Percentiles rank a stretch among this genome's conserved stretches.
These are phyloP conservation scores for Cygnus atratus DNA, from an alignment of 2,113 vertebrate species.

Conservation along the genomic window DNA sequence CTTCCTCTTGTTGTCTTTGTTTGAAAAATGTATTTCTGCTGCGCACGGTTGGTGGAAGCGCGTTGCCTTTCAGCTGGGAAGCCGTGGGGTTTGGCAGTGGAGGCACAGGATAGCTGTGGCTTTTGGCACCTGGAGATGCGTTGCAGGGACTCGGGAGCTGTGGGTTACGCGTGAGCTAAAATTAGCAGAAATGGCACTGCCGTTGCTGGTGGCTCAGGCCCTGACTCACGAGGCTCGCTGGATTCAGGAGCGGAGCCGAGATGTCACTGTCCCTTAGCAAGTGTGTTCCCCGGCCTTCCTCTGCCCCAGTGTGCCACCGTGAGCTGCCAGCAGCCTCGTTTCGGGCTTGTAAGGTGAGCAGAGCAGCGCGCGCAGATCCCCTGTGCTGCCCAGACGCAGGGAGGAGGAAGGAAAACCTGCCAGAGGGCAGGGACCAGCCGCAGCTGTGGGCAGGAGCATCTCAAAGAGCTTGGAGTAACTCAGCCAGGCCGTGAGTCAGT, in stretches of 20 bases:
- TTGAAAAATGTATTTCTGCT: neutral
- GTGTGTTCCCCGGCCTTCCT: neutral
- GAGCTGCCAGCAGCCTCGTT: neutral
- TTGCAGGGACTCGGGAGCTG: neutral
- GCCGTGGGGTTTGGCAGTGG: neutral
- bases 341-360: neutral
- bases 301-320: neutral
- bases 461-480: neutral
- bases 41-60: neutral
- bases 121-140: neutral
- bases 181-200: conserved; percentile 37
- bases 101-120: neutral
- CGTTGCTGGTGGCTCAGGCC: neutral
- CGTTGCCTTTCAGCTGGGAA: neutral
- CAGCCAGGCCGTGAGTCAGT: neutral
- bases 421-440: neutral
- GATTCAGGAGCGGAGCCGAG: neutral
- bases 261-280: neutral
- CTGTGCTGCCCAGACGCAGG: neutral
- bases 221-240: neutral
- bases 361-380: neutral
- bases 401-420: neutral
- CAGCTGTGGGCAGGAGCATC: neutral
- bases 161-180: conserved; percentile 23
- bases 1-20: neutral